Conservation (phyloP, 1,140 invertebrate genomes). For the Brachionus paranguensis region DNA sequence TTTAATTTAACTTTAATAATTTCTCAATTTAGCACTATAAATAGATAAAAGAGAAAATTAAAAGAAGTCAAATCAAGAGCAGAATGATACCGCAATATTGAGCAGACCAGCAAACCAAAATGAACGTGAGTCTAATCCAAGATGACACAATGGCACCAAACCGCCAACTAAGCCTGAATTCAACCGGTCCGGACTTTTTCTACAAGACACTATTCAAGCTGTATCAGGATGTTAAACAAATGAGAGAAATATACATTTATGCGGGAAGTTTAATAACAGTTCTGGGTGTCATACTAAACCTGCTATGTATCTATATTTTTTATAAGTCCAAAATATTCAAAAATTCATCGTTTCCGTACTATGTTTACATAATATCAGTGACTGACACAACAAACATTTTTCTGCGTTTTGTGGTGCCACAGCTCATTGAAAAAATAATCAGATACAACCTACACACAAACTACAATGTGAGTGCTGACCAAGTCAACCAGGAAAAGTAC, state of each 20-base stretch:
- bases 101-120: not conserved
- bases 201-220: not conserved
- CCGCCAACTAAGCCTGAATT: not conserved
- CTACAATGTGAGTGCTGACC: not conserved
- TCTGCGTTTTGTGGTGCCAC: slow-evolving; percentile 23
- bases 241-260: slow-evolving; percentile 9
- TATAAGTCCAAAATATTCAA: slow-evolving; percentile 37
- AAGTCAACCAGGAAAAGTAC: slow-evolving; percentile 29
- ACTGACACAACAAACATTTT: slow-evolving; percentile 35
- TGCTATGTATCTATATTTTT: slow-evolving; percentile 21
- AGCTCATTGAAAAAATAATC: slow-evolving; percentile 24
- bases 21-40: not conserved
- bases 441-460: not conserved
- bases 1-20: not conserved
- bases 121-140: not conserved
- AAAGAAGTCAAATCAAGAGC: not conserved
- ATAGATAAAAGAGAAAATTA: not conserved
- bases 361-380: slow-evolving; percentile 34
- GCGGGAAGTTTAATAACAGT: not conserved
- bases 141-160: not conserved
- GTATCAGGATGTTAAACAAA: not conserved
- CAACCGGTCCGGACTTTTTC: not conserved
- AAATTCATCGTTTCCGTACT: slow-evolving; percentile 26
- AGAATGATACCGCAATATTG: not conserved
- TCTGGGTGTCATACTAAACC: not conserved